Evolutionary conservation across 1,140 invertebrate genomes (phyloP).

Genomic region (Heliconius nattereri): DNA sequence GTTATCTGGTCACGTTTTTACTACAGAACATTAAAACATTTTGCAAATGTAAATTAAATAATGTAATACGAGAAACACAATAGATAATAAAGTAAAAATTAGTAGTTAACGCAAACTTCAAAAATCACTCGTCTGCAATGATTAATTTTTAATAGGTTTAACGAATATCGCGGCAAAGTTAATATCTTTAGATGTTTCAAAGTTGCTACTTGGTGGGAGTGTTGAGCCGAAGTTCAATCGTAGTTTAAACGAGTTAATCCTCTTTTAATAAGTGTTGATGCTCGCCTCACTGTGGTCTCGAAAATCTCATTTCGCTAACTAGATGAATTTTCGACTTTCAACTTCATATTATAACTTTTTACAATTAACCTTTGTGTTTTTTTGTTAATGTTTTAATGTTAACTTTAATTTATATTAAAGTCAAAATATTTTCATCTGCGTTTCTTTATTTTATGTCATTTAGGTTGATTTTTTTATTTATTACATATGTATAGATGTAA

Average conservation of each 20-base stretch:
- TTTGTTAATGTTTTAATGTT: background rate
- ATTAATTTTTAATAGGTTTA: conserved; percentile 39
- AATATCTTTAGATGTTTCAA: conserved; percentile 40
- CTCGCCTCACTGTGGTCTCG: conserved; percentile 53
- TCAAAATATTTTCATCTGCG: background rate
- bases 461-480: too few relatives aligned
- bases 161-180: conserved; percentile 29
- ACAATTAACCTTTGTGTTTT: conserved; percentile 17
- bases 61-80: background rate
- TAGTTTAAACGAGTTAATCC: conserved; percentile 77
- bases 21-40: too few relatives aligned
- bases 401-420: background rate
- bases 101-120: conserved; percentile 1
- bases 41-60: too few relatives aligned
- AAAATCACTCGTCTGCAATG: conserved; percentile 19
- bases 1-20: too few relatives aligned
- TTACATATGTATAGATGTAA: too few relatives aligned
- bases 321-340: conserved; percentile 50
- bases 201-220: conserved; percentile 52
- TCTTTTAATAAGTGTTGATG: conserved; percentile 78
- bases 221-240: conserved; percentile 67
- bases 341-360: conserved; percentile 39
- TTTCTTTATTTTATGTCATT: background rate
- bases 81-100: background rate
- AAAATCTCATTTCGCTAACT: conserved; percentile 64